Evolutionary conservation across 2,797 vertebrate species (phyloP).

Genomic region (Cossypha dichroa): DNA sequence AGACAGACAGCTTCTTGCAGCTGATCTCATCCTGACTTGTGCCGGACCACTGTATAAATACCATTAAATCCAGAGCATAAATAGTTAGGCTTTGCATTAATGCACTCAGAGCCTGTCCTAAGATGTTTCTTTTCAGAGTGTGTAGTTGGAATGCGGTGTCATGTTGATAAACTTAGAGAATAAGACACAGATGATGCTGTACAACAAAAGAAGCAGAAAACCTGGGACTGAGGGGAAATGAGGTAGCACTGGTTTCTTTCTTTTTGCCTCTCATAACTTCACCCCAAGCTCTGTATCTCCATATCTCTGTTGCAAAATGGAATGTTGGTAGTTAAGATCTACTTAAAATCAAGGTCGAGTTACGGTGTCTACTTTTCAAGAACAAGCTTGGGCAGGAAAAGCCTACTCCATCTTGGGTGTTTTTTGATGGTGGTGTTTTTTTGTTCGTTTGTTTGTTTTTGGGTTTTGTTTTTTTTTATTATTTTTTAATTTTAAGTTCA

Average conservation of each 20-base stretch:
- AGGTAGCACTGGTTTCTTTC: not conserved
- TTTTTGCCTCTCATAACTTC: not conserved
- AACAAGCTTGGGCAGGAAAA: not conserved
- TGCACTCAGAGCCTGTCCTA: not conserved
- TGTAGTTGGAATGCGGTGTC: not conserved
- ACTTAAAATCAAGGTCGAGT: not conserved
- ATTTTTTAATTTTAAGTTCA: not conserved
- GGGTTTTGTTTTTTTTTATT: no score
- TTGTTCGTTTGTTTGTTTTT: no score
- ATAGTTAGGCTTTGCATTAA: not conserved
- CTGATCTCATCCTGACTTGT: not conserved
- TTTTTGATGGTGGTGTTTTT: no score
- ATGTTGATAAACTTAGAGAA: not conserved
- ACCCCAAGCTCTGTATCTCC: not conserved
- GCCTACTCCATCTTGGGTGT: not conserved
- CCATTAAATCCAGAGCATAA: not conserved
- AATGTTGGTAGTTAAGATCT: not conserved
- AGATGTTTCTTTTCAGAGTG: not conserved
- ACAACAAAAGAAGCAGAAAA: not conserved
- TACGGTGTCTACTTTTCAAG: not conserved
- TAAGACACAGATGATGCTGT: not conserved
- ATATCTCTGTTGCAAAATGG: not conserved
- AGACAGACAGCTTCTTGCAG: not conserved
- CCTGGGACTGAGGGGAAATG: not conserved
- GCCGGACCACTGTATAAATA: not conserved